phyloP scores from a whole-genome alignment of 2,797 vertebrate species.

The Periophthalmus magnuspinnatus region DNA sequence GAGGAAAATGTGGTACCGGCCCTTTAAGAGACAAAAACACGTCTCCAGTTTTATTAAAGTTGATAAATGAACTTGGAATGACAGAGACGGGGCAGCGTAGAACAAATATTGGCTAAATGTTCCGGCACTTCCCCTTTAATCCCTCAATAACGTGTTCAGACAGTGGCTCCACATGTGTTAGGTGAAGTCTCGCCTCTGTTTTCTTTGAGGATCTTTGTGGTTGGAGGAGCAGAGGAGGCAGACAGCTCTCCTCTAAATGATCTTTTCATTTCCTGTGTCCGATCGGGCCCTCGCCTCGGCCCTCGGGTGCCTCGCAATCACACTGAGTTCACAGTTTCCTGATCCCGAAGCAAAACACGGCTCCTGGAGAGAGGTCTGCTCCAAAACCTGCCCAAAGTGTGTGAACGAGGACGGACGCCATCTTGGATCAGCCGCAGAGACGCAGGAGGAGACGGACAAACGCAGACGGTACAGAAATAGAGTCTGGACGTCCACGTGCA shows the following conservation, averaged over 20 bases:
- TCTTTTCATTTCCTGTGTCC: slow-evolving; percentile 12
- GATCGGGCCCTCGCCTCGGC: slow-evolving; percentile 27
- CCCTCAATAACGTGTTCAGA: background rate
- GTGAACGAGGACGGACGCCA: background rate
- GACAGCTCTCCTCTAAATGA: slow-evolving; percentile 1
- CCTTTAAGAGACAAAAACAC: no score
- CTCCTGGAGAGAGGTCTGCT: slow-evolving; percentile 2
- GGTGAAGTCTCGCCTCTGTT: background rate
- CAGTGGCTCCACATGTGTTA: background rate
- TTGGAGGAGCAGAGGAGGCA: slow-evolving; percentile 14
- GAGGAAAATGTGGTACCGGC: no score
- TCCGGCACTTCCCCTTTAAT: background rate
- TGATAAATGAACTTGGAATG: no score
- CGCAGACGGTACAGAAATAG: no score
- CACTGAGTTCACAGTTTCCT: background rate
- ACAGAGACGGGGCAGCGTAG: no score
- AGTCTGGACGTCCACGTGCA: no score
- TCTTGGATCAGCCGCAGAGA: background rate
- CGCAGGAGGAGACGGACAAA: background rate
- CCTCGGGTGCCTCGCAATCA: slow-evolving; percentile 44
- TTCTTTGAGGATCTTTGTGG: background rate
- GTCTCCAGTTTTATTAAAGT: no score
- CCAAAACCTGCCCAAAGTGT: background rate
- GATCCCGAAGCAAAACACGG: background rate
- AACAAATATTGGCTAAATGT: no score